phyloP scores from a whole-genome alignment of 2,888 invertebrate species.

The Parnassius orleans region DNA sequence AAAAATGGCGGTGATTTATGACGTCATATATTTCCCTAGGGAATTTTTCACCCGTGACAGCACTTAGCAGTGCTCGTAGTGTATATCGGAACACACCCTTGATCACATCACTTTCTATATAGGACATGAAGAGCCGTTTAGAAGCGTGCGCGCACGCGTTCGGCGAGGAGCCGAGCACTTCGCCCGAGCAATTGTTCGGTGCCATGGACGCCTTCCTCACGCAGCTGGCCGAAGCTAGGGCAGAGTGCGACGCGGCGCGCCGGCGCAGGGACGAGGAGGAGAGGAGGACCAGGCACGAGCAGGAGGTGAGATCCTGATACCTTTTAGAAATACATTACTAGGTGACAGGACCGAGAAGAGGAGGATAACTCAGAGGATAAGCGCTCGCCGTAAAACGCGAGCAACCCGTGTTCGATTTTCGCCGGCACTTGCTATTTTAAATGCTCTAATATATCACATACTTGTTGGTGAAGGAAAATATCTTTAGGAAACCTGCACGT shows the following conservation, averaged over 20 bases:
- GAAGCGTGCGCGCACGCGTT: slow-evolving; percentile 93
- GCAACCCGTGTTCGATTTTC: too few relatives aligned
- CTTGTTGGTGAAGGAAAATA: too few relatives aligned
- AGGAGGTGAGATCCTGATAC: slow-evolving; percentile 79
- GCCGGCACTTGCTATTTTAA: neutral
- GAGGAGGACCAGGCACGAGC: slow-evolving; percentile 92
- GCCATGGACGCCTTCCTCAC: slow-evolving; percentile 93
- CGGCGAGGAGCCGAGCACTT: slow-evolving; percentile 93
- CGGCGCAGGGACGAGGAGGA: slow-evolving; percentile 94
- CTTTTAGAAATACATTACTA: neutral
- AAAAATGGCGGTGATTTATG: too few relatives aligned
- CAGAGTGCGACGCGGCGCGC: slow-evolving; percentile 93
- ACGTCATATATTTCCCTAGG: too few relatives aligned
- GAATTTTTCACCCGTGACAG: too few relatives aligned
- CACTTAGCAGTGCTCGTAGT: too few relatives aligned
- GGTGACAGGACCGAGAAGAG: too few relatives aligned
- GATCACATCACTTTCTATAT: neutral
- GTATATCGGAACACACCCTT: too few relatives aligned
- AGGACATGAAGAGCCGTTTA: slow-evolving; percentile 96
- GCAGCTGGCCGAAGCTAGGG: slow-evolving; percentile 90
- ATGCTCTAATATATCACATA: neutral
- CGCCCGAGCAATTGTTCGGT: slow-evolving; percentile 96
- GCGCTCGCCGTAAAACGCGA: too few relatives aligned
- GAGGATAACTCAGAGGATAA: too few relatives aligned
- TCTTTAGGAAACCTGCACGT: too few relatives aligned